phyloP scores from a whole-genome alignment of 2,797 vertebrate species.

The Sebastolobus alascanus region DNA sequence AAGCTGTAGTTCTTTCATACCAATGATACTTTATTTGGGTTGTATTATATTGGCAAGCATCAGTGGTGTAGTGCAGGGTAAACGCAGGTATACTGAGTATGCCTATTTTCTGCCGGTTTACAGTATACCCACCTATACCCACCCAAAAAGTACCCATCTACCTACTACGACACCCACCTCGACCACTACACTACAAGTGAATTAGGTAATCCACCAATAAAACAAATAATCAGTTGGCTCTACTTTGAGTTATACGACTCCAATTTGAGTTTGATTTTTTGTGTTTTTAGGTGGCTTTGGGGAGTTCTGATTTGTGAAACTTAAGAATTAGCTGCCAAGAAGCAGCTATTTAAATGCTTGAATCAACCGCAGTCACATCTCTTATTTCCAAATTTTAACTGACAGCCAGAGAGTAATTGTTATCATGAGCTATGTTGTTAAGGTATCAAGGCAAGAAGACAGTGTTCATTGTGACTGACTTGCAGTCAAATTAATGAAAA shows the following conservation, averaged over 20 bases:
- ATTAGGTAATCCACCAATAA: background rate
- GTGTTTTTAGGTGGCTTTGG: background rate
- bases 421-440: background rate
- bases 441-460: background rate
- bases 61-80: background rate
- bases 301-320: background rate
- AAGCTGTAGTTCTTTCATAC: background rate
- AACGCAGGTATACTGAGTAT: no score
- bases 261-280: background rate
- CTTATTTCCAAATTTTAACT: background rate
- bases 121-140: no score
- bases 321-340: background rate
- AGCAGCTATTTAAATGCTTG: background rate
- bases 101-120: no score
- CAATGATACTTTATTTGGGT: background rate
- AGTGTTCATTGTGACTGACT: background rate
- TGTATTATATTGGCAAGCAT: background rate
- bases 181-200: background rate
- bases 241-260: background rate
- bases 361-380: background rate
- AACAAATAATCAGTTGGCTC: background rate
- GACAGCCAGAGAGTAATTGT: background rate
- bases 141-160: no score
- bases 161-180: no score
- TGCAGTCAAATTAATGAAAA: background rate